These are phyloP conservation scores for Brachyalestes nurse DNA, from an alignment of 2,797 vertebrate species.

Conservation along the genomic window DNA sequence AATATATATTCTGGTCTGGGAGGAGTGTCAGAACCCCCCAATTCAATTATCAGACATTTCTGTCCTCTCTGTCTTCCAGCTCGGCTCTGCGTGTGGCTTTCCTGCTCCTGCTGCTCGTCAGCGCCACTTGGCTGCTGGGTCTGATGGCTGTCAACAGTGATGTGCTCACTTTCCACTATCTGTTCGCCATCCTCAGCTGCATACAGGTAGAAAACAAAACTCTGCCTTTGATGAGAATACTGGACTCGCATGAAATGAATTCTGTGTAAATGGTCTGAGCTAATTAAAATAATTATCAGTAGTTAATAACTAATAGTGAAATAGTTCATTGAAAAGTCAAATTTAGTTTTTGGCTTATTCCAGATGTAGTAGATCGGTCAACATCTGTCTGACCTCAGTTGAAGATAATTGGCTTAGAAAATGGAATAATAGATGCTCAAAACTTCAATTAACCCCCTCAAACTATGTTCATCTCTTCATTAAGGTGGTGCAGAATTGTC, in stretches of 20 bases:
- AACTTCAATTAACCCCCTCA: too few species aligned
- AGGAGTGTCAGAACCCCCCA: not conserved
- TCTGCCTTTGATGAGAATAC: not conserved
- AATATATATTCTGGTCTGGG: not conserved
- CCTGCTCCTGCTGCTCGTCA: slow-evolving; percentile 82
- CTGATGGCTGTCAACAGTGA: slow-evolving; percentile 88
- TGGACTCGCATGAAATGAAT: not conserved
- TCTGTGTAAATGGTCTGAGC: too few species aligned
- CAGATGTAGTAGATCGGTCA: too few species aligned
- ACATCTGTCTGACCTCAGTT: too few species aligned
- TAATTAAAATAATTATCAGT: too few species aligned
- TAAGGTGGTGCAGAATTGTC: too few species aligned
- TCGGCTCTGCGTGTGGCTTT: slow-evolving; percentile 79
- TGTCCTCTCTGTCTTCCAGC: slow-evolving; percentile 63
- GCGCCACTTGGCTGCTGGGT: slow-evolving; percentile 86
- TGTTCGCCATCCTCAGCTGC: slow-evolving; percentile 86
- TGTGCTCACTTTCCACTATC: slow-evolving; percentile 83
- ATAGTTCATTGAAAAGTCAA: too few species aligned
- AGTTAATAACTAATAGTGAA: too few species aligned
- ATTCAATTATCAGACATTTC: not conserved
- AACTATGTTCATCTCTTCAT: too few species aligned
- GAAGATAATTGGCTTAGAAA: too few species aligned
- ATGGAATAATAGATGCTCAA: too few species aligned
- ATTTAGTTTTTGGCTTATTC: too few species aligned
- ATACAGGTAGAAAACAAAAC: slow-evolving; percentile 75